Percentiles rank a stretch among this genome's conserved stretches.
Evolutionary conservation across 2,888 invertebrate species (phyloP).

Genomic region (Omphaloscelis lunosa): DNA sequence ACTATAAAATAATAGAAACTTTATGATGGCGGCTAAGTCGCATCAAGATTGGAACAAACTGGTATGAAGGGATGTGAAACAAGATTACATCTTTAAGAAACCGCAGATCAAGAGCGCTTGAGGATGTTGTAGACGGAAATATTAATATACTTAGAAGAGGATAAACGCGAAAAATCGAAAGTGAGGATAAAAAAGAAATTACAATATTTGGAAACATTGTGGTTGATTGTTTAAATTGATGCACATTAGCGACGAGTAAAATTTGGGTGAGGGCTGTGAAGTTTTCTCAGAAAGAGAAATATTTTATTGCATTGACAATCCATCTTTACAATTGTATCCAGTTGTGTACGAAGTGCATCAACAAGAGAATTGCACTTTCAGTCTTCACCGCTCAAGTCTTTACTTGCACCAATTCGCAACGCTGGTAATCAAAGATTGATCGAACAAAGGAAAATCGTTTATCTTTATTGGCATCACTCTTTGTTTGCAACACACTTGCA

Average conservation of each 20-base stretch:
- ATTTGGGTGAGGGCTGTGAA: neutral
- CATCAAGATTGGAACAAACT: slow-evolving; percentile 54
- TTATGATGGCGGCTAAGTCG: slow-evolving; percentile 41
- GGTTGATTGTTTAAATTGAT: neutral
- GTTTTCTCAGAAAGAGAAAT: neutral
- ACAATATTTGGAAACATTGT: neutral
- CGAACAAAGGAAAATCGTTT: slow-evolving; percentile 58
- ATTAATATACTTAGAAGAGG: slow-evolving; percentile 22
- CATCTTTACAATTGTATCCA: neutral
- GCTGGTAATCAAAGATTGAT: slow-evolving; percentile 44
- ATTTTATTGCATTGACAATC: slow-evolving; percentile 15
- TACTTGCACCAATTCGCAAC: slow-evolving; percentile 44
- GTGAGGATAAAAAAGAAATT: slow-evolving; percentile 6
- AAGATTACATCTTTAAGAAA: slow-evolving; percentile 54
- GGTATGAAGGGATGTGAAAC: slow-evolving; percentile 59
- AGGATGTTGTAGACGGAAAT: slow-evolving; percentile 45
- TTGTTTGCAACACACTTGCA: slow-evolving; percentile 40
- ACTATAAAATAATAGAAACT: slow-evolving; percentile 54
- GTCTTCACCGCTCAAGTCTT: slow-evolving; percentile 11
- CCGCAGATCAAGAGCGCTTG: slow-evolving; percentile 26
- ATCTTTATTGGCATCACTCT: slow-evolving; percentile 54
- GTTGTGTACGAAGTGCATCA: neutral
- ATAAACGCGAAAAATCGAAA: slow-evolving; percentile 24
- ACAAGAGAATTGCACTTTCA: slow-evolving; percentile 20
- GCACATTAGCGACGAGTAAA: neutral